These are phyloP conservation scores for Gymnopithys bicolor DNA, from an alignment of 2,797 vertebrate species.

Conservation along the genomic window DNA sequence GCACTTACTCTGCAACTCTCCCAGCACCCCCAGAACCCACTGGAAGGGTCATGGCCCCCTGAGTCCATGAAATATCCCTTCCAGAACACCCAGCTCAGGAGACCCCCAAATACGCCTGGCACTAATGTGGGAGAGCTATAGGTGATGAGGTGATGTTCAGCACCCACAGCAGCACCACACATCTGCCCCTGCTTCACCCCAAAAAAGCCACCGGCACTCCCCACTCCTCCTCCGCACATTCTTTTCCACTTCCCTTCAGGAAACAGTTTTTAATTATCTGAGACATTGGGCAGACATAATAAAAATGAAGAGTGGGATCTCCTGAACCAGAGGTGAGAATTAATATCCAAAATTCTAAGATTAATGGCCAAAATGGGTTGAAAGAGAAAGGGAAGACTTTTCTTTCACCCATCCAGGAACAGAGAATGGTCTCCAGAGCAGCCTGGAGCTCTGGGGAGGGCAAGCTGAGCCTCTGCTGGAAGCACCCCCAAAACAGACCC, in stretches of 20 bases:
- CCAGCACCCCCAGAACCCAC: neutral
- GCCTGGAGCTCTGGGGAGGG: neutral
- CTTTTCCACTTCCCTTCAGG: neutral
- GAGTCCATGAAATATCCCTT: neutral
- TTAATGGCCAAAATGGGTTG: neutral
- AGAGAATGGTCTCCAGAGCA: neutral
- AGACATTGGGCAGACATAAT: neutral
- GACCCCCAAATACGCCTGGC: neutral
- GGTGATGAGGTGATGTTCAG: neutral
- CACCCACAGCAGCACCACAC: neutral
- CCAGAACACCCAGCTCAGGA: neutral
- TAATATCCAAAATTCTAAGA: neutral
- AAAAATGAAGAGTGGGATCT: neutral
- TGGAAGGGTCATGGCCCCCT: neutral
- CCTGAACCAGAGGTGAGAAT: neutral
- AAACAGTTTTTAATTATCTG: neutral
- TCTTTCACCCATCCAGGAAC: neutral
- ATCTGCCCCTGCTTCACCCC: neutral
- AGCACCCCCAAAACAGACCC: neutral
- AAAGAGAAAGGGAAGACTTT: neutral
- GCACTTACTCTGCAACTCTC: fast-evolving
- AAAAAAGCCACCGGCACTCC: neutral
- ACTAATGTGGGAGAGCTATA: fast-evolving
- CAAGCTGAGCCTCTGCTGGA: neutral
- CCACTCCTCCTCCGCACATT: neutral